Base-by-base conservation (phyloP, 1,140 invertebrate species). In the Chrysomallon squamiferum region DNA sequence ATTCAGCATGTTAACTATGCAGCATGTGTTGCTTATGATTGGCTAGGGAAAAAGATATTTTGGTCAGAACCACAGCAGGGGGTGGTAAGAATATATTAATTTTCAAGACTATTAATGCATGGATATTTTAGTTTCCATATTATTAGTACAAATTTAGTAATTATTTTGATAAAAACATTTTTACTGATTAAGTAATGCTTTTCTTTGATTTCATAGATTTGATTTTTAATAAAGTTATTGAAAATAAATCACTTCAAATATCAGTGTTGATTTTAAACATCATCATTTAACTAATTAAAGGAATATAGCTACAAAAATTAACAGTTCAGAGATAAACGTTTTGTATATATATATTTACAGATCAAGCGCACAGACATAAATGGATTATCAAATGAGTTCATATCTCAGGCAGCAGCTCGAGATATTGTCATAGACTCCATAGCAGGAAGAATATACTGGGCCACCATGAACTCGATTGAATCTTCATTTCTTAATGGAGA, bases 401-500 rank as follows among this genome's bases (percentile, higher is more conserved):
- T 95, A 56, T 91, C 93, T 65, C 85, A 93, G 15, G 92, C 92
- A 2, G 88, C 91, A 22, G 93, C 92, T 4, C 91, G 92, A 75
- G 91, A 93, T 74, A 81, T 96, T 20, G 90, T 91, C 22, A 89
- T 96, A 27, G 95, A 97, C 81, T 90, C 93, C 0, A 71, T 91
- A 3, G 89, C 90, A 70, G 95, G 93, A 0, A 91, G 91, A 70
- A 87, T 97, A 22, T 95, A 96, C 77, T 97, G 94, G 92, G 92
- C 92, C 9, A 96, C 94, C 0, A 90, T 90, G 0, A 90, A 93
- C 68, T 90, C 91, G 0, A 89, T 97, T 0, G 92, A 94, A 85
- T 90, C 91, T 38, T 89, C 92, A 0, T 87, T 90, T 47, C 84
- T 95, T 0, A 94, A 94, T 83, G 94, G 93, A 0, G 90, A 90